Conservation (phyloP, 1,140 invertebrate genomes). For the Belonocnema kinseyi region DNA sequence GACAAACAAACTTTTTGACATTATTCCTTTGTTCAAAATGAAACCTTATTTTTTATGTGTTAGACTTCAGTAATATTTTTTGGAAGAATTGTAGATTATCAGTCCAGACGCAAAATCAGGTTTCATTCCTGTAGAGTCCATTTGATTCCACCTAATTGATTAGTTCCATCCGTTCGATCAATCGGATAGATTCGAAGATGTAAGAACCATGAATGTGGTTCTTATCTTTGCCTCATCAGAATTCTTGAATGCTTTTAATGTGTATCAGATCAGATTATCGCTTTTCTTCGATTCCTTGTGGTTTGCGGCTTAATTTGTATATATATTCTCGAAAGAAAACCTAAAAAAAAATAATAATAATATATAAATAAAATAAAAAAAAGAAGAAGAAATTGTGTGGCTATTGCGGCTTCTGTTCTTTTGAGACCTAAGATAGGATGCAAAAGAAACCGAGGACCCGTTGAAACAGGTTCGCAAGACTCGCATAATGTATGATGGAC, state of each 20-base stretch:
- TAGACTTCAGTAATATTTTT: neutral
- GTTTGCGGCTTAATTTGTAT: neutral
- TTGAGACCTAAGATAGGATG: slow-evolving; percentile 20
- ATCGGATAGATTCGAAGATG: slow-evolving; percentile 16
- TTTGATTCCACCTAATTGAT: slow-evolving; percentile 27
- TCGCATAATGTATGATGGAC: neutral
- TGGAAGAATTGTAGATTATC: slow-evolving; percentile 1
- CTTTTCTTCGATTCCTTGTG: slow-evolving; percentile 15
- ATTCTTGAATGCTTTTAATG: slow-evolving; percentile 19
- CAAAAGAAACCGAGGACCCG: slow-evolving; percentile 24
- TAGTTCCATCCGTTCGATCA: slow-evolving; percentile 1
- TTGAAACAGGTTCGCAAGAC: slow-evolving; percentile 13
- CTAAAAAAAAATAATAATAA: neutral
- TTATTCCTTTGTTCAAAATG: no score
- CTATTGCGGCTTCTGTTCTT: slow-evolving; percentile 21
- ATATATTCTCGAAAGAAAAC: slow-evolving; percentile 17
- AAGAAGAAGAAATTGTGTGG: slow-evolving; percentile 20
- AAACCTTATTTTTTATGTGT: no score
- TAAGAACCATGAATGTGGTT: slow-evolving; percentile 8
- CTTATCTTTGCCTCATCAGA: neutral
- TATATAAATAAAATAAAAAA: no score
- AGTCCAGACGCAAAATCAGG: neutral
- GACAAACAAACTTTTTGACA: no score
- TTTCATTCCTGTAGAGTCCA: slow-evolving; percentile 16
- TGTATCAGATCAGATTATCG: slow-evolving; percentile 29